Evolutionary conservation across 2,888 invertebrate genomes (phyloP), one percentile per base, ranked within the genome.

Genomic region (Rhamnusium bicolor): DNA sequence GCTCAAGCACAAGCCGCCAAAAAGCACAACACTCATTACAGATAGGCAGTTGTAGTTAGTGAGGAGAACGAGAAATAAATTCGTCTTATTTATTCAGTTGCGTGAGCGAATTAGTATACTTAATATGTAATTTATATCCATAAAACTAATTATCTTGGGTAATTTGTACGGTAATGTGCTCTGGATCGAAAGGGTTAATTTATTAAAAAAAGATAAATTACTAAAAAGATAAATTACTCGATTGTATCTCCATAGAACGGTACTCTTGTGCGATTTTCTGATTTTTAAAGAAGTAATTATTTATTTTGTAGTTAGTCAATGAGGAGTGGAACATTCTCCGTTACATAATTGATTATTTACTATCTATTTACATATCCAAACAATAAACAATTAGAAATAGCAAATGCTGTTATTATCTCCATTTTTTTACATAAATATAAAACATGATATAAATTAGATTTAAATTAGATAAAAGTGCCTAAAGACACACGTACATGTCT

Each of bases 21-120:
- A n/a, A 78, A 77, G 80, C 75, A 73, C 79, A 79, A 74, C 71
- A 67, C 72, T 76, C 77, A 75, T 79, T 79, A 77, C 56, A 65
- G 58, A 60, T 69, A 62, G 68, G 66, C 71, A 69, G 32, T 73
- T 71, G 69, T 60, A 63, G 56, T 53, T 60, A 65, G 65, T 58
- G 58, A 62, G 69, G 53, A 72, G 69, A 71, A 72, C 16, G 40
- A 53, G 65, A 71, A 73, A 67, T 73, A 71, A 75, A 69, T 70
- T 58, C 61, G 65, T 76, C 69, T 76, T 73, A 72, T 72, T 75
- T 73, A 68, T 73, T 67, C 56, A 51, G 24, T 76, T 71, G 76
- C 76, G 76, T 76, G 76, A 49, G 66, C 47, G 40, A 73, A 76
- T 72, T 72, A 73, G 62, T 61, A 60, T 67, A 72, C 49, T 68